Base-by-base conservation (phyloP, 2,888 invertebrate genomes). In the Dynastes grantii region DNA sequence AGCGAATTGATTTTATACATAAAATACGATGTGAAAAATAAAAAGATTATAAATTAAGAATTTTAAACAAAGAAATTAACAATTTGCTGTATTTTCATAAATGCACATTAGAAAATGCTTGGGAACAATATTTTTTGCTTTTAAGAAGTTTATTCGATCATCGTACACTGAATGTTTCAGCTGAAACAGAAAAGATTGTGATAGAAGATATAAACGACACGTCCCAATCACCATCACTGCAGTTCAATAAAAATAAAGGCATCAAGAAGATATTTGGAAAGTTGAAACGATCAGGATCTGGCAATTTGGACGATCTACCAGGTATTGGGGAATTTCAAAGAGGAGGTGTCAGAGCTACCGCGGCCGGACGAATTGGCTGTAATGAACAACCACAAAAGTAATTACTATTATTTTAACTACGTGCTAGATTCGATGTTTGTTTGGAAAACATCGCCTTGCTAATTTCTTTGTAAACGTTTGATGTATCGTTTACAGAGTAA, bases 301-400 rank as follows among this genome's bases (percentile, higher is more conserved):
- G 93, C 61, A 92, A 91, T 83, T 87, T 95, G 55, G 95, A 95
- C 85, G 93, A 90, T 88, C 89, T 91, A 85, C 92, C 89, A 68
- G 91, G 88, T 70, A 88, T 91, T 8, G 92, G 92, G 1, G 93
- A 93, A 83, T 94, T 94, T 84, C 91, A 92, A 80, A 90, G 95
- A 65, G 94, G 94, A 1, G 94, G 94, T 5, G 90, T 94, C 29
- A 89, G 95, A 82, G 94, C 94, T 11, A 95, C 95, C n/a, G 93
- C 94, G 78, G 92, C 93, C 53, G 92, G 94, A 53, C 90, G 95
- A 76, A 91, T 95, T 22, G 93, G 93, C 71, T 92, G 92, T 92
- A 90, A 88, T 83, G 87, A 89, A 16, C 86, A 86, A 65, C 82
- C 87, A 22, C 83, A 84, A 81, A 86, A 85, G 88, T 88, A 84